phyloP scores from a whole-genome alignment of 2,113 vertebrate genomes.

The Cranoglanis bouderius region DNA sequence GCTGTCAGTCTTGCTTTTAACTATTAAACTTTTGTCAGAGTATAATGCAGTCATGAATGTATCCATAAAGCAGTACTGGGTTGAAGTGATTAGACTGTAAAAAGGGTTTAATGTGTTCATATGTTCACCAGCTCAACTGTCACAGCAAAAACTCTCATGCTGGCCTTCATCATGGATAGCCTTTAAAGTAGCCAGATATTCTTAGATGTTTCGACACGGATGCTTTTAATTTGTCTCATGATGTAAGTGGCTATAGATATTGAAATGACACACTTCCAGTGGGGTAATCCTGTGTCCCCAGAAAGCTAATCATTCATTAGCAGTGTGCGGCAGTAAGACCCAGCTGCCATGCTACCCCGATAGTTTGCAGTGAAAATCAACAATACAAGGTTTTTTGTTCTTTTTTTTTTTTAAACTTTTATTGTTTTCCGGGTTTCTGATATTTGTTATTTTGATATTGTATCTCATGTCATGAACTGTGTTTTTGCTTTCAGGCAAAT shows the following conservation, averaged over 20 bases:
- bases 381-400: neutral
- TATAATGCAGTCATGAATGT: neutral
- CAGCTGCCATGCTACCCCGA: constrained; percentile 1
- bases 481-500: neutral
- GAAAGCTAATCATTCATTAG: constrained; percentile 50
- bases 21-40: neutral
- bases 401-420: neutral
- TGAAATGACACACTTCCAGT: constrained; percentile 22
- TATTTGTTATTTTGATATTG: neutral
- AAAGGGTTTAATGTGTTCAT: constrained; percentile 29
- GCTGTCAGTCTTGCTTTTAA: neutral
- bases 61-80: neutral
- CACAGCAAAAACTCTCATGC: neutral
- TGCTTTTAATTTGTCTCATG: constrained; percentile 18
- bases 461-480: neutral
- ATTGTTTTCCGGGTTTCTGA: neutral
- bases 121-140: neutral
- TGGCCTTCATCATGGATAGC: neutral
- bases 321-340: constrained; percentile 29
- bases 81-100: constrained; percentile 8
- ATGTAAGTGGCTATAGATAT: constrained; percentile 25
- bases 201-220: neutral
- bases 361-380: neutral
- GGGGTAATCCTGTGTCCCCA: constrained; percentile 45
- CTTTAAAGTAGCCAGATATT: constrained; percentile 6